A percentile compares a stretch with the other conserved stretches of the same genome.
phyloP scores from a whole-genome alignment of 64 coral and sea anemone species.

The Montipora foliosa region DNA sequence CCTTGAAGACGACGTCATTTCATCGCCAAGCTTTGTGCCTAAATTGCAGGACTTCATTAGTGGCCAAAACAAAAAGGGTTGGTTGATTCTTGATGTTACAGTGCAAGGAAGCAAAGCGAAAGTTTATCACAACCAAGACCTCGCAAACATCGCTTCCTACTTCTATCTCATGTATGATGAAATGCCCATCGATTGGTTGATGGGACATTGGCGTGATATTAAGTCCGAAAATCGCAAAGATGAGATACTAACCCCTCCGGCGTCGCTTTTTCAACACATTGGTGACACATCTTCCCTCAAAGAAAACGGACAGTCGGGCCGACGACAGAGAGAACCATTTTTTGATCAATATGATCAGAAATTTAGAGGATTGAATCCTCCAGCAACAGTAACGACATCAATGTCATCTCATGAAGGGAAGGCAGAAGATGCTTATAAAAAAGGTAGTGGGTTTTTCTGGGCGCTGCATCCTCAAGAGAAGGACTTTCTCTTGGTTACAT shows the following conservation, averaged over 20 bases:
- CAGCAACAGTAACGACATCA: background rate
- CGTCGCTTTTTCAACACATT: slow-evolving; percentile 66
- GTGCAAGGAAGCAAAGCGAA: slow-evolving; percentile 45
- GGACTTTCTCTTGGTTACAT: slow-evolving; percentile 25
- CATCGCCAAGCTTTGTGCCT: slow-evolving; percentile 38
- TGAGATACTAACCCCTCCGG: background rate
- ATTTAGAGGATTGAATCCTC: background rate
- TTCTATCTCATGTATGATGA: slow-evolving; percentile 32
- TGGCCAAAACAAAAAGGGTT: background rate
- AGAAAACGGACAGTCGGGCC: background rate
- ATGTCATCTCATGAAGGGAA: background rate
- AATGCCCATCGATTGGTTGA: slow-evolving; percentile 58
- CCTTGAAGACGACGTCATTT: slow-evolving; percentile 66
- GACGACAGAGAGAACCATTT: no score
- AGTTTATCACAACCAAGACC: slow-evolving; percentile 27
- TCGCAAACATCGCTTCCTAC: slow-evolving; percentile 18
- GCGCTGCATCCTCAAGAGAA: background rate
- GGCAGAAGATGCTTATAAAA: background rate
- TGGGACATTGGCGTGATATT: slow-evolving; percentile 11
- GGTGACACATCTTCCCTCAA: slow-evolving; percentile 40
- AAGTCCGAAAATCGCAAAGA: background rate
- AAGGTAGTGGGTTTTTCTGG: slow-evolving; percentile 16
- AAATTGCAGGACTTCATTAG: slow-evolving; percentile 48
- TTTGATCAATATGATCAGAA: no score
- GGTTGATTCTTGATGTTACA: slow-evolving; percentile 55